Conservation (phyloP, 1,140 invertebrate species). For the Cydia splendana region DNA sequence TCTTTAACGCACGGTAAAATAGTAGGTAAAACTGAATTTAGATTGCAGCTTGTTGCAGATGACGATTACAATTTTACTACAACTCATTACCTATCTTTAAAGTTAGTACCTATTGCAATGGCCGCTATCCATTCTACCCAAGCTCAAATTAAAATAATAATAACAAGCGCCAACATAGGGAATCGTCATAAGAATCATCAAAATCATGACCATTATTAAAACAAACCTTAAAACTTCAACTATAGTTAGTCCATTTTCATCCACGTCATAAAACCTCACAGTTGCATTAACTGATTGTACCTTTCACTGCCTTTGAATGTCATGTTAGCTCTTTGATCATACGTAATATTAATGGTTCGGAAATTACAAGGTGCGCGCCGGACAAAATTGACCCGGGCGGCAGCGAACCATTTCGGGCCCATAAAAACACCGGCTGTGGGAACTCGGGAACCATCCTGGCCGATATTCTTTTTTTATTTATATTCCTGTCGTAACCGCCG, state of each 20-base stretch:
- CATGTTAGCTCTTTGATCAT: conserved; percentile 19
- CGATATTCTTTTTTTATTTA: neutral
- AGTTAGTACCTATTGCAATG: no score
- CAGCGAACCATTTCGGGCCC: conserved; percentile 7
- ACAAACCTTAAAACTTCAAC: neutral
- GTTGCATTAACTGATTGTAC: conserved; percentile 4
- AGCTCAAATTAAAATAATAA: no score
- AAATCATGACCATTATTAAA: neutral
- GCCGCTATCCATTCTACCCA: no score
- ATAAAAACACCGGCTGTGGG: conserved; percentile 15
- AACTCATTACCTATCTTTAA: no score
- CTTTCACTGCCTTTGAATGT: conserved; percentile 5
- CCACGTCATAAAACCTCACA: neutral
- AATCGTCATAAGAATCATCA: no score
- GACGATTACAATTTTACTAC: no score
- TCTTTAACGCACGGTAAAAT: no score
- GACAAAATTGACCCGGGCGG: conserved; percentile 17
- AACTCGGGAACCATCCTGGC: neutral
- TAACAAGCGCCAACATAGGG: no score
- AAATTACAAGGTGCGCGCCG: neutral
- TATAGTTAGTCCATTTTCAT: neutral
- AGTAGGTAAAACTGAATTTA: no score
- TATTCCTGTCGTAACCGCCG: conserved; percentile 4
- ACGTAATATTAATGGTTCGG: conserved; percentile 10
- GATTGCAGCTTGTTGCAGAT: no score